Percentiles rank a stretch among this genome's conserved stretches.
These are phyloP conservation scores for Iguana delicatissima DNA, from an alignment of 2,797 vertebrate species.

Conservation along the genomic window DNA sequence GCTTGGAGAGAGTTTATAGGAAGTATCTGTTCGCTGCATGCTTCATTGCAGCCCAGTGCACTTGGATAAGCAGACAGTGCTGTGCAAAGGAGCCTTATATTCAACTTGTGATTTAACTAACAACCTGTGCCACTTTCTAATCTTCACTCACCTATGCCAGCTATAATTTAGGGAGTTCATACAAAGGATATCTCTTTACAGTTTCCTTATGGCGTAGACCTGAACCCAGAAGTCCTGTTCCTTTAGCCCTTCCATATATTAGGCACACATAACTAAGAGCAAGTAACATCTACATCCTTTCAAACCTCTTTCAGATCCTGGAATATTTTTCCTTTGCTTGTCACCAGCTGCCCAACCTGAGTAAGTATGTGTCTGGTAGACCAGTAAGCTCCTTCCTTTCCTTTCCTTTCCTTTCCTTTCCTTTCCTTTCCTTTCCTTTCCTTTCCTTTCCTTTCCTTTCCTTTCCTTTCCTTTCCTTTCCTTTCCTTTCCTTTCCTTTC, in stretches of 20 bases:
- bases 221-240: background rate
- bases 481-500: no score
- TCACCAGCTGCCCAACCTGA: background rate
- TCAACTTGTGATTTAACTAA: background rate
- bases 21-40: background rate
- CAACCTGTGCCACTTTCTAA: background rate
- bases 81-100: background rate
- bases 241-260: background rate
- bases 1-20: background rate
- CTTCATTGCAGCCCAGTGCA: constrained; percentile 8
- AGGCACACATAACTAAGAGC: background rate
- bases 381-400: background rate
- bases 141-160: background rate
- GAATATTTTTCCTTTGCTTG: background rate
- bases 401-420: background rate
- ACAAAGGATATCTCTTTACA: background rate
- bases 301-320: background rate
- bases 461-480: background rate
- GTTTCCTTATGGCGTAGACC: no score
- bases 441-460: background rate
- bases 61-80: background rate
- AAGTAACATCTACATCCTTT: background rate
- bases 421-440: no score
- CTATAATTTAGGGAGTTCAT: background rate
- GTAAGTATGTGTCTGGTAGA: background rate